These are phyloP conservation scores for Zaprionus obscuricornis DNA, from an alignment of 2,888 invertebrate genomes.

Conservation along the genomic window DNA sequence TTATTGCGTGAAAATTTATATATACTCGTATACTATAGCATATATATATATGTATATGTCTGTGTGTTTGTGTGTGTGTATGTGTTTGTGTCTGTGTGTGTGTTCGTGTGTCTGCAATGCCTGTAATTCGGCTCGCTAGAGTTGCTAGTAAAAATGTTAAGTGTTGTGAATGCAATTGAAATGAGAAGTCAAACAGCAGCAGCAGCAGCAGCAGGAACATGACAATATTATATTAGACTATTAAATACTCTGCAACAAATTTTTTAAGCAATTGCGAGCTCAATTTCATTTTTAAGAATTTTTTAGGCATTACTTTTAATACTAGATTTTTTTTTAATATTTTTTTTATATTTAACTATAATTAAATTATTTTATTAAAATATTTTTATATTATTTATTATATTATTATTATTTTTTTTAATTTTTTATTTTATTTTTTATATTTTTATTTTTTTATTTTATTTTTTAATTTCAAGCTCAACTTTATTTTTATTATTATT, in stretches of 20 bases:
- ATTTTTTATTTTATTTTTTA: not conserved
- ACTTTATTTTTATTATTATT: no score
- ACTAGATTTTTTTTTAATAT: no score
- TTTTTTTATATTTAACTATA: no score
- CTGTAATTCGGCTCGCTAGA: constrained; percentile 39
- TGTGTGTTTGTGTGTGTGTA: not conserved
- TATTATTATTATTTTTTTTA: not conserved
- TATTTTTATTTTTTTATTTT: not conserved
- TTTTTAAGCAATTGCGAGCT: no score
- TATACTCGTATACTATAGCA: constrained; percentile 8
- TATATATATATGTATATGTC: not conserved
- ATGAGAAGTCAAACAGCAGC: constrained; percentile 53
- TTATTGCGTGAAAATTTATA: constrained; percentile 68
- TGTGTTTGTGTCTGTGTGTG: constrained; percentile 24
- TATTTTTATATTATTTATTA: not conserved
- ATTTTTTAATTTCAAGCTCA: no score
- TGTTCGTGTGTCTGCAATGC: constrained; percentile 5
- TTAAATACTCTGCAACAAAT: no score
- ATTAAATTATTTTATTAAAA: not conserved
- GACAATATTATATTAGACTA: no score
- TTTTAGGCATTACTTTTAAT: no score
- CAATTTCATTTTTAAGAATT: no score
- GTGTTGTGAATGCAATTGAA: constrained; percentile 70
- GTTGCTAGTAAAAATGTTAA: constrained; percentile 68
- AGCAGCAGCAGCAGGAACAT: not conserved